Evolutionary conservation across 2,888 invertebrate genomes (phyloP), one percentile per base, ranked within the genome.

Genomic region (Doris montereyensis): DNA sequence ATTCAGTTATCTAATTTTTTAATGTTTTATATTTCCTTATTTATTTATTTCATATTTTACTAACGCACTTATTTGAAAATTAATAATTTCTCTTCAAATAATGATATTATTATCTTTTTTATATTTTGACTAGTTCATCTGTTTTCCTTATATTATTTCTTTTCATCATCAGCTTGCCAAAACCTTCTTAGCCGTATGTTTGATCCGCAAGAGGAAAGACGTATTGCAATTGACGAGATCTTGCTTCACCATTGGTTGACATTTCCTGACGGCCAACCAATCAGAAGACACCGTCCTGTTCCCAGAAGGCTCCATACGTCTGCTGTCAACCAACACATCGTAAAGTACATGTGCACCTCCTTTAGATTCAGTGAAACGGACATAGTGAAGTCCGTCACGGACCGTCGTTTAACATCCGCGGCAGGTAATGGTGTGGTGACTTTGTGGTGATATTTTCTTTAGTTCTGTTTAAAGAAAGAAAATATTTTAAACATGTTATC

Each of bases 121-220:
- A 24, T 21, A 1, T 24, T 65, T n/a, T n/a, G 1, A 24, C 13
- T n/a, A n/a, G 13, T n/a, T 13, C n/a, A 65, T 2, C 10, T 65
- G 0, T 1, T 65, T 65, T 1, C 2, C 1, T 65, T 65, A 21
- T 65, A 24, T 65, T 26, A 13, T 52, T 10, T n/a, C n/a, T n/a
- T n/a, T n/a, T n/a, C n/a, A n/a, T n/a, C n/a, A n/a, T n/a, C n/a
- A 89, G 89, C 84, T 35, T 88, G 88, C 81, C 81, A 82, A 68
- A 82, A 85, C 77, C 74, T 89, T 4, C 78, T 89, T 26, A 41
- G 80, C 13, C 78, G 86, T 30, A 84, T 89, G 84, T 76, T 89
- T 73, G 83, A 84, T 17, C 81, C 84, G 1, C 84, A 86, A 17
- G 85, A 85, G 3, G 79, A 81, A 32, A 80, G 84, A 32, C 79